Evolutionary conservation across 2,113 vertebrate genomes (phyloP).

Genomic region (Oostethus manadensis): DNA sequence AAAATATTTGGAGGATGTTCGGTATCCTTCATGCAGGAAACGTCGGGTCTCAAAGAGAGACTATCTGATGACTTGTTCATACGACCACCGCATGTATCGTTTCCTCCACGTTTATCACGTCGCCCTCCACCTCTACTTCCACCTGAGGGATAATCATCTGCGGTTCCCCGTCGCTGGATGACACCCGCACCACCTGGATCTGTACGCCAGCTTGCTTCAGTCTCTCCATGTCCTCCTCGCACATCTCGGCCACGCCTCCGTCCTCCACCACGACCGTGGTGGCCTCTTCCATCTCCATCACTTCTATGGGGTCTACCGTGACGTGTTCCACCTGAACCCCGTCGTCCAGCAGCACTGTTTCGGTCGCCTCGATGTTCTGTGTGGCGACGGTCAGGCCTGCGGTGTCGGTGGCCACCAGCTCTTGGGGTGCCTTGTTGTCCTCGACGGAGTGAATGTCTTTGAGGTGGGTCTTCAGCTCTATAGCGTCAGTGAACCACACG

Average conservation of each 20-base stretch:
- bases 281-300: slow-evolving; percentile 75
- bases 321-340: slow-evolving; percentile 81
- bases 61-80: slow-evolving; percentile 29
- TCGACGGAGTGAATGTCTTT: slow-evolving; percentile 79
- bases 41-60: slow-evolving; percentile 8
- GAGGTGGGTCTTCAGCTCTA: slow-evolving; percentile 84
- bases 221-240: slow-evolving; percentile 77
- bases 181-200: slow-evolving; percentile 67
- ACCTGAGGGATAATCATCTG: slow-evolving; percentile 75
- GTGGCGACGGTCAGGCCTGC: slow-evolving; percentile 70
- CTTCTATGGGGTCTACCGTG: slow-evolving; percentile 68
- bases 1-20: slow-evolving; percentile 21
- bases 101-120: slow-evolving; percentile 46
- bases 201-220: slow-evolving; percentile 76
- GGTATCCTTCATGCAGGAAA: slow-evolving; percentile 43
- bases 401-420: slow-evolving; percentile 77
- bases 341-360: slow-evolving; percentile 82
- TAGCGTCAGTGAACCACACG: slow-evolving; percentile 93
- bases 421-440: slow-evolving; percentile 66
- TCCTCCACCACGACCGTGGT: slow-evolving; percentile 82
- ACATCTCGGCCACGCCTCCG: slow-evolving; percentile 76
- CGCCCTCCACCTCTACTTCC: slow-evolving; percentile 76
- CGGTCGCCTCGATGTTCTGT: slow-evolving; percentile 69
- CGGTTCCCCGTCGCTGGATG: slow-evolving; percentile 38
- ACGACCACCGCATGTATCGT: slow-evolving; percentile 43